Base-by-base conservation (phyloP, 2,113 vertebrate genomes). In the Amphiprion ocellaris region DNA sequence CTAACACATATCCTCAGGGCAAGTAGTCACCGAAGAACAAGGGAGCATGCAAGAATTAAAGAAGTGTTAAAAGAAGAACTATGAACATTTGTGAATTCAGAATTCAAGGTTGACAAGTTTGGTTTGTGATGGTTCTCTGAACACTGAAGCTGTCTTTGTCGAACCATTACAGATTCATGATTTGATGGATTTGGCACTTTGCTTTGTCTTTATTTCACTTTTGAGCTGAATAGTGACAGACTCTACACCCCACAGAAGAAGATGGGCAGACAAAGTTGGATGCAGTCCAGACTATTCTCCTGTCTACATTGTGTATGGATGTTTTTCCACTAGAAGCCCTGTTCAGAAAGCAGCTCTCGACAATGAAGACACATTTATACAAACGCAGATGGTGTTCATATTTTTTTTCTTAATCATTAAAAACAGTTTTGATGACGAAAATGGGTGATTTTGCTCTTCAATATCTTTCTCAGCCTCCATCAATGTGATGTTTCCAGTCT, bases 151-250 rank as follows among this genome's bases (percentile, higher is more conserved):
- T 41, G 50, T 41, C 65, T 41, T 17, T 39, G 33, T 53, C 64
- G 41, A 24, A 16, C 15, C 65, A 21, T 41, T 54, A 14, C 37
- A 41, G 15, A 55, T 19, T 68, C 49, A 0, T 10, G 14, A 21
- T 58, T 44, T 58, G 11, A 46, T 10, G 24, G 39, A 11, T 69
- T 64, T 47, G 62, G 17, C 6, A 33, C 63, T 52, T 60, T 71
- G 33, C 33, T 68, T 50, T 50, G 49, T 50, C 49, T 50, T 8
- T n/a, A 16, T 47, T 47, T 47, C 17, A 7, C 33, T 44, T 44
- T 4, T 4, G 26, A 30, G 33, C 65, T 68, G 15, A 8, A 21
- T 24, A 5, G 15, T 54, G 64, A 53, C 14, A 26, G 65, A 41
- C 30, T 60, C 19, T 10, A 10, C 12, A 41, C 21, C 21, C 16